Conservation (phyloP, 2,797 vertebrate genomes). For the Sebastes umbrosus region DNA sequence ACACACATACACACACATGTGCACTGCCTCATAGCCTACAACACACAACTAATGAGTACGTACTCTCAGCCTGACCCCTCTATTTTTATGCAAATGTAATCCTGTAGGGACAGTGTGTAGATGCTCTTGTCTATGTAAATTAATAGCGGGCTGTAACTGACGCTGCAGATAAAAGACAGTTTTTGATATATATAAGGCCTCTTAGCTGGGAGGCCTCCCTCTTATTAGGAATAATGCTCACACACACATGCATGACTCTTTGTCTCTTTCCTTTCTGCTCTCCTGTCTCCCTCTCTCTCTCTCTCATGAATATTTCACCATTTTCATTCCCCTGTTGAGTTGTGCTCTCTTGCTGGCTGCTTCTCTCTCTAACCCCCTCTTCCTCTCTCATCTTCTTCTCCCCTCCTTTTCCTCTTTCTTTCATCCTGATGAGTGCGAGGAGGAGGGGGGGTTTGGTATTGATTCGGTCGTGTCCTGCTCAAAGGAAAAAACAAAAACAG, state of each 20-base stretch:
- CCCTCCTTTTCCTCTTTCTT: slow-evolving; percentile 1
- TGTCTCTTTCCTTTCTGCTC: slow-evolving; percentile 31
- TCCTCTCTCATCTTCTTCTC: background rate
- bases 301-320: slow-evolving; percentile 68
- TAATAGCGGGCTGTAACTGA: slow-evolving; percentile 46
- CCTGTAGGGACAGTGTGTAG: slow-evolving; percentile 33
- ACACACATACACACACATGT: slow-evolving; percentile 2
- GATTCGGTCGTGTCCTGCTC: slow-evolving; percentile 4
- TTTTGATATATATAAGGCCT: slow-evolving; percentile 32
- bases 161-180: slow-evolving; percentile 42
- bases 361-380: background rate
- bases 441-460: background rate
- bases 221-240: slow-evolving; percentile 17
- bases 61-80: slow-evolving; percentile 27
- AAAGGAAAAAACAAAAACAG: background rate
- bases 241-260: slow-evolving; percentile 21
- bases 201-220: slow-evolving; percentile 22
- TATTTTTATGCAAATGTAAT: slow-evolving; percentile 63
- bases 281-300: background rate
- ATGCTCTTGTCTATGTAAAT: slow-evolving; percentile 67
- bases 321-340: slow-evolving; percentile 41
- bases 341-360: slow-evolving; percentile 24
- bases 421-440: slow-evolving; percentile 21
- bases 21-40: background rate
- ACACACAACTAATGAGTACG: slow-evolving; percentile 17